Base-by-base conservation (phyloP, 2,888 invertebrate genomes). In the Erpobdella octoculata region DNA sequence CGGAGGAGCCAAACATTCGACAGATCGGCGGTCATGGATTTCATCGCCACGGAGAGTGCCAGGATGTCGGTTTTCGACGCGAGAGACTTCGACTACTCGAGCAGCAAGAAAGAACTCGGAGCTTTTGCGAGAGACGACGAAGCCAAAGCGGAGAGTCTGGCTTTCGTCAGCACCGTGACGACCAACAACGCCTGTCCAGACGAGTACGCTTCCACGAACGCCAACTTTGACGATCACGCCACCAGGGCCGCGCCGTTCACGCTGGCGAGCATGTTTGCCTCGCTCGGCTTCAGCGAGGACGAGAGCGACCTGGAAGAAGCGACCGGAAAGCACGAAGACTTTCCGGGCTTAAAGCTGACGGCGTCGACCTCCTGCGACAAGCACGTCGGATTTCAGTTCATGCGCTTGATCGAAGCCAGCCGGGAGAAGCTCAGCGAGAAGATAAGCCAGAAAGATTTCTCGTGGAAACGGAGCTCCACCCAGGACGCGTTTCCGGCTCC, bases 191-290 rank as follows among this genome's bases (percentile, higher is more conserved):
- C 28, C 21, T 53, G 53, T n/a, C 72, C 62, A 35, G 79, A 79
- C 73, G 80, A 79, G 70, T 78, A 72, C 21, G 53, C 78, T 70
- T 77, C 75, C 15, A 77, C 78, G 1, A 69, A 69, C 37, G 75
- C 74, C 28, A 76, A 76, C 70, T 62, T 78, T 25, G 81, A 81
- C 75, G 82, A 82, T 71, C 79, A 80, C 75, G 81, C 81, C 59
- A 82, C 82, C 2, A 76, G 80, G 25, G 81, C 81, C n/a, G 82
- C 82, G 8, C 82, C 82, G 8, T 81, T 93, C 12, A 95, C 95
- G 0, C 85, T 95, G 21, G 93, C 92, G 0, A 93, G 93, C 25
- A 91, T 91, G 79, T 94, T 94, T 93, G 93, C 77, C 71, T 80
- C 93, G 2, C 58, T 77, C 71, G 77, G 65, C 15, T 74, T 73